A percentile compares a stretch with the other conserved stretches of the same genome.
Evolutionary conservation across 2,888 invertebrate genomes (phyloP).

Genomic region (Stenodema calcarata): DNA sequence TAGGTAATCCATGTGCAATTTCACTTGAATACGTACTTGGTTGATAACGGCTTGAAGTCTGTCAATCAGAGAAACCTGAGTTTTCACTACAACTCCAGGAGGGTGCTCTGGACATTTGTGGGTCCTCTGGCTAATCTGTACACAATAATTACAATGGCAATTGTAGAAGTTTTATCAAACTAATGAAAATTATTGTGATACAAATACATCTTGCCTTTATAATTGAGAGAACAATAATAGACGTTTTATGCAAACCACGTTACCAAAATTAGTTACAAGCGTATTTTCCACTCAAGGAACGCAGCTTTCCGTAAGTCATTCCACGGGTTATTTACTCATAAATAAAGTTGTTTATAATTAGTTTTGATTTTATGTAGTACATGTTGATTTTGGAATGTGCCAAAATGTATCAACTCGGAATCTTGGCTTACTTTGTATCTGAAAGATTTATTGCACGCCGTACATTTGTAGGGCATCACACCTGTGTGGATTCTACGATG

Average conservation of each 20-base stretch:
- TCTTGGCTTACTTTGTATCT: conserved; percentile 75
- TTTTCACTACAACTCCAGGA: conserved; percentile 66
- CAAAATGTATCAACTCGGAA: too few relatives aligned
- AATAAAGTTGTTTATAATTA: too few relatives aligned
- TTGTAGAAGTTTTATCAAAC: too few relatives aligned
- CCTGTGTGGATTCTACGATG: conserved; percentile 85
- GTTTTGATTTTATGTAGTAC: too few relatives aligned
- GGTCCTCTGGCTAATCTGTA: conserved; percentile 79
- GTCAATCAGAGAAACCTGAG: conserved; percentile 59
- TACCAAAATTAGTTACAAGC: too few relatives aligned
- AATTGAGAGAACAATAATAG: too few relatives aligned
- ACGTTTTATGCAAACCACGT: neutral
- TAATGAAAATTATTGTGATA: neutral
- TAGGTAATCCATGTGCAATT: too few relatives aligned
- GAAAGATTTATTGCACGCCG: conserved; percentile 79
- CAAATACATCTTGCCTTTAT: too few relatives aligned
- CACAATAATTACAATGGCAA: neutral
- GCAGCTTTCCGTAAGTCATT: too few relatives aligned
- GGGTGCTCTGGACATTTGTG: conserved; percentile 77
- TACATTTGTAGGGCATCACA: conserved; percentile 85
- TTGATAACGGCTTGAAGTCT: conserved; percentile 54
- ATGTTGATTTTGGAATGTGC: too few relatives aligned
- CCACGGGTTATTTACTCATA: too few relatives aligned
- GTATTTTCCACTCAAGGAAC: too few relatives aligned
- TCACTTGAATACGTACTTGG: neutral